A percentile compares a stretch with the other conserved stretches of the same genome.
Evolutionary conservation across 2,113 vertebrate species (phyloP).

Genomic region (Chinchilla lanigera): DNA sequence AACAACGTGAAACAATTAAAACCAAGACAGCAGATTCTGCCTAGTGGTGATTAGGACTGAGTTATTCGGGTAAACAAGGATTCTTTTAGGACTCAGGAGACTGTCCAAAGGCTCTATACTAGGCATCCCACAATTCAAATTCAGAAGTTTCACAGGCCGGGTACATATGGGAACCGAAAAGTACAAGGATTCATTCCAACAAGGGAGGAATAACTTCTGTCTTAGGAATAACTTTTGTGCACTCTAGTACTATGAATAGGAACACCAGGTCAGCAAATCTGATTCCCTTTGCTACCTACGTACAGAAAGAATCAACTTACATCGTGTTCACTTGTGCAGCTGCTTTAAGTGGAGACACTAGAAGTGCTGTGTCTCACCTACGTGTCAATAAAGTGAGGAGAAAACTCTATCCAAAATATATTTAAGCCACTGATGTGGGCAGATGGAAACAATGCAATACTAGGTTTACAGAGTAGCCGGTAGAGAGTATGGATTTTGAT

Average conservation of each 20-base stretch:
- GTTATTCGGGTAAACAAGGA: not conserved
- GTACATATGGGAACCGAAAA: conserved; percentile 22
- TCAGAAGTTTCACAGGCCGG: conserved; percentile 30
- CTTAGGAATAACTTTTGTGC: conserved; percentile 20
- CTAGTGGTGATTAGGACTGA: not conserved
- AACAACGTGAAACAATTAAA: not conserved
- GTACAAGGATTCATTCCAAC: conserved; percentile 3
- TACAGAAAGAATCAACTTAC: conserved; percentile 2
- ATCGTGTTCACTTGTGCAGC: not conserved
- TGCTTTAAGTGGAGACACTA: conserved; percentile 54
- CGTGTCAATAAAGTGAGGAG: not conserved
- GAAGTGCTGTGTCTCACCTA: conserved; percentile 5
- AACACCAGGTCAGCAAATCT: conserved; percentile 45
- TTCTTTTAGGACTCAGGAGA: not conserved
- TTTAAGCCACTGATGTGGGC: not conserved
- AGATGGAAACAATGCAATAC: not conserved
- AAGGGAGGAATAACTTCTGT: conserved; percentile 3
- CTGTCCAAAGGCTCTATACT: not conserved
- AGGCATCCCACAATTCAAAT: not conserved
- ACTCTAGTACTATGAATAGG: not conserved
- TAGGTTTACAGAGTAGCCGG: not conserved
- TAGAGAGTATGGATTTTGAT: conserved; percentile 46
- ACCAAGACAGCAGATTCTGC: not conserved
- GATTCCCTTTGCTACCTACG: not conserved
- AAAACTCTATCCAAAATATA: not conserved